Evolutionary conservation across 2,113 vertebrate species (phyloP).

Genomic region (Gobiocypris rarus): DNA sequence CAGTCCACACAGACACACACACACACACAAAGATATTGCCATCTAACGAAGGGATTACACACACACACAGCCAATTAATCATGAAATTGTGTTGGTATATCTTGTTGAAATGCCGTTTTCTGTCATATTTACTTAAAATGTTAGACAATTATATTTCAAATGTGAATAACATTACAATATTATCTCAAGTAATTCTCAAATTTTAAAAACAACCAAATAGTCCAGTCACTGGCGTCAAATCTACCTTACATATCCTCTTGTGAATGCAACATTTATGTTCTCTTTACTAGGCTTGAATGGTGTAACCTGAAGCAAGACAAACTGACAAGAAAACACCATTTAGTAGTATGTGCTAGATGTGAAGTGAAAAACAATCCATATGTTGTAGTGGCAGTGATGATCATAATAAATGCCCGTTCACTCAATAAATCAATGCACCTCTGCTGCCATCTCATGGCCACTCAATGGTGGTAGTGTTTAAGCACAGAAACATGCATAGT

Average conservation of each 20-base stretch:
- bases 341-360: background rate
- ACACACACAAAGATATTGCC: too few relatives aligned
- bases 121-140: background rate
- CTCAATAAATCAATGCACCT: background rate
- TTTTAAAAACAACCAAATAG: background rate
- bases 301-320: background rate
- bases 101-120: background rate
- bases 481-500: background rate
- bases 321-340: background rate
- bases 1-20: too few relatives aligned
- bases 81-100: background rate
- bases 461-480: background rate
- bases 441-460: slow-evolving; percentile 22
- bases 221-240: background rate
- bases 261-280: background rate
- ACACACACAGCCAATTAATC: background rate
- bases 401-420: background rate
- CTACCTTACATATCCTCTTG: background rate
- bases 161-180: background rate
- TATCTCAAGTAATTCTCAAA: background rate
- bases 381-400: background rate
- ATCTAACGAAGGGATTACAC: too few relatives aligned
- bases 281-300: background rate
- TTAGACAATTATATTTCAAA: background rate
- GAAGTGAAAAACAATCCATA: background rate